These are phyloP conservation scores for Cacajao melanocephalus DNA, from an alignment of 2,797 vertebrate species.

Conservation along the genomic window DNA sequence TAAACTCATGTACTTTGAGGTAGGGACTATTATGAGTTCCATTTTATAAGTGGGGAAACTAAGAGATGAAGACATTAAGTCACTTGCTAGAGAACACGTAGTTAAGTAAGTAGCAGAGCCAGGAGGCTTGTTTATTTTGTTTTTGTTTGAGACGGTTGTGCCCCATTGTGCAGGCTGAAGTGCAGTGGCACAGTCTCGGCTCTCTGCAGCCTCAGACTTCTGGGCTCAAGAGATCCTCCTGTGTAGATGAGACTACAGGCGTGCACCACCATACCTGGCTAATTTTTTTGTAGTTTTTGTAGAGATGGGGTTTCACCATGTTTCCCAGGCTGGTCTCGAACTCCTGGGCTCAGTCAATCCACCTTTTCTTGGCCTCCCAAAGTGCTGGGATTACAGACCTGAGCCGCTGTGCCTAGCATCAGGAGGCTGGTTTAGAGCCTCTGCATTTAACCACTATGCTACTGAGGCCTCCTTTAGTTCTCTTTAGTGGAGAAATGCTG, in stretches of 20 bases:
- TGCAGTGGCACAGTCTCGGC: background rate
- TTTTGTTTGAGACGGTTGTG: background rate
- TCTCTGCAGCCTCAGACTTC: background rate
- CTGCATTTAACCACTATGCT: background rate
- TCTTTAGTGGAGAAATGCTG: background rate
- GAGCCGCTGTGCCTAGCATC: rapidly evolving
- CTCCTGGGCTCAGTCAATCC: background rate
- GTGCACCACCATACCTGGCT: background rate
- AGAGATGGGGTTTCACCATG: background rate
- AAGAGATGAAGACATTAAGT: background rate
- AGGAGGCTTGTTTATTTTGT: background rate
- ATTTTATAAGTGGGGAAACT: background rate
- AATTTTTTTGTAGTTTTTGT: background rate
- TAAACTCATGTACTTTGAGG: background rate
- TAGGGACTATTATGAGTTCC: background rate
- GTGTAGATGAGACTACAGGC: background rate
- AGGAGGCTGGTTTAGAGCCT: background rate
- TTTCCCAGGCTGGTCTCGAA: background rate
- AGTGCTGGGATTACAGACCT: background rate
- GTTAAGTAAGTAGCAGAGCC: background rate
- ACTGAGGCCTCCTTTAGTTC: background rate
- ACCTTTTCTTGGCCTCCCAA: background rate
- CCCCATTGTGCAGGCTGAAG: background rate
- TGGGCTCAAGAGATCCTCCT: background rate
- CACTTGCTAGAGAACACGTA: background rate